Evolutionary conservation across 23 tunicate genomes (phyloP).

Genomic region (Halocynthia aurantium): DNA sequence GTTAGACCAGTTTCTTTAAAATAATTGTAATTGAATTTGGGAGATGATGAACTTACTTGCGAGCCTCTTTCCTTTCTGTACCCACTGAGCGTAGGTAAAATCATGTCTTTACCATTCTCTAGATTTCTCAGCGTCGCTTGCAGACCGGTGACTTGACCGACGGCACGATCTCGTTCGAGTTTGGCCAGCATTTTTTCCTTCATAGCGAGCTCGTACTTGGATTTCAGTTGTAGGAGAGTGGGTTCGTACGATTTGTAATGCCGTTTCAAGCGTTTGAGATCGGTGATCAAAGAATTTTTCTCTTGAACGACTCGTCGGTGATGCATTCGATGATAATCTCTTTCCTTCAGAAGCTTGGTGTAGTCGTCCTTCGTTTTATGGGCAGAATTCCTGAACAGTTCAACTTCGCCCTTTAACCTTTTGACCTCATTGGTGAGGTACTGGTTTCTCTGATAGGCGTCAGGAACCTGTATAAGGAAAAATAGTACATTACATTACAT

Average conservation of each 20-base stretch:
- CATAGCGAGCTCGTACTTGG: slow-evolving; percentile 82
- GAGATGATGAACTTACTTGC: too few relatives aligned
- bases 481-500: too few relatives aligned
- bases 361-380: slow-evolving; percentile 68
- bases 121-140: slow-evolving; percentile 80
- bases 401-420: slow-evolving; percentile 35
- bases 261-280: slow-evolving; percentile 82
- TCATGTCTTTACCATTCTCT: slow-evolving; percentile 65
- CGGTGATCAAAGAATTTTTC: slow-evolving; percentile 80
- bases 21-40: too few relatives aligned
- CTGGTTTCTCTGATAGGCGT: slow-evolving; percentile 36
- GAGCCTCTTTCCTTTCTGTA: slow-evolving; percentile 50
- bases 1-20: too few relatives aligned
- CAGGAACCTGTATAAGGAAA: neutral
- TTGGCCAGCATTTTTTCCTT: slow-evolving; percentile 92
- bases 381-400: slow-evolving; percentile 47
- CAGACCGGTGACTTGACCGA: slow-evolving; percentile 81
- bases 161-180: slow-evolving; percentile 84
- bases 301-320: slow-evolving; percentile 94
- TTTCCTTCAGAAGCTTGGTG: slow-evolving; percentile 80
- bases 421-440: slow-evolving; percentile 63
- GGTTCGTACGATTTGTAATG: slow-evolving; percentile 88
- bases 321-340: slow-evolving; percentile 91
- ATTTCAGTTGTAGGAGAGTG: slow-evolving; percentile 64
- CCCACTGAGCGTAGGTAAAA: slow-evolving; percentile 59